Evolutionary conservation across 2,888 invertebrate genomes (phyloP), one percentile per base, ranked within the genome.

Genomic region (Hypercompe scribonia): DNA sequence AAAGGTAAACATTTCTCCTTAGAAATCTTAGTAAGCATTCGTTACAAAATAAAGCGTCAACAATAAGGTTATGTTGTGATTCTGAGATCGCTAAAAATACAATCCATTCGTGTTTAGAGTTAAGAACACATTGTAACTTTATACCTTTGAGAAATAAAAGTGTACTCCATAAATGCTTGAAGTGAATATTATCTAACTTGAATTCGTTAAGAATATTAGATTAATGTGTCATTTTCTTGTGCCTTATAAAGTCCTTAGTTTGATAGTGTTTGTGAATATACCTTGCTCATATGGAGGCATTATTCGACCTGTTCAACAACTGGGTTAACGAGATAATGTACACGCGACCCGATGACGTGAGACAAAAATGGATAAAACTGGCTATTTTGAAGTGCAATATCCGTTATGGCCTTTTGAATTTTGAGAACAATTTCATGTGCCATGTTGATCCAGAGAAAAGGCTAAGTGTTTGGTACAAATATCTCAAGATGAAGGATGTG

Each of bases 281-380:
- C 15, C 31, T 24, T 13, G 70, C 64, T 58, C 70, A 78, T 86
- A 91, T 81, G 88, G 84, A 73, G 64, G 77, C 68, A 39, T 84
- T 72, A 74, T 85, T 87, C 15, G 77, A 85, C 31, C 33, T 86
- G 0, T 79, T 91, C 61, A 83, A 87, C 58, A 78, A 83, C 72
- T 79, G 87, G 28, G 82, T 92, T n/a, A 77, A 88, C 34, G 75
- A 81, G n/a, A 82, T 90, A 54, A 81, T 90, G 77, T 77, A 86
- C 74, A 84, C 81, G 66, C 81, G 78, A 3, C 85, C 89, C 13
- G 79, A 84, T 11, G 83, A 87, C 46, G 71, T 89, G 0, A 86
- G 82, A 2, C 90, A 93, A 80, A 93, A 90, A 84, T 93, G 93
- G 94, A 89, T 94, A 67, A 90, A 91, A 67, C 86, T 94, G 18